Base-by-base conservation (phyloP, 2,797 vertebrate species). In the Synanceia verrucosa region DNA sequence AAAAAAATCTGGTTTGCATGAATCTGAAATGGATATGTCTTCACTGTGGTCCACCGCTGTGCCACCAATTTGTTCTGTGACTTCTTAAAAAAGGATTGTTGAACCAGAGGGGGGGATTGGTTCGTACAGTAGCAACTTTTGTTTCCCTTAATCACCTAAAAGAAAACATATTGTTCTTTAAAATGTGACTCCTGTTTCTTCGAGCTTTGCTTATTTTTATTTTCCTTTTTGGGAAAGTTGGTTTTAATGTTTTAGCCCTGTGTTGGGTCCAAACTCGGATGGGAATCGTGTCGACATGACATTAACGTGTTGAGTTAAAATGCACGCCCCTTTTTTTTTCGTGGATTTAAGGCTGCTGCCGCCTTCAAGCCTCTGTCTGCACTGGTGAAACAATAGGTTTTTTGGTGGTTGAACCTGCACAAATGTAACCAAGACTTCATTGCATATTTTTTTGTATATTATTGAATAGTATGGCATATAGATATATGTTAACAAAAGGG, bases 211-310 rank as follows among this genome's bases (percentile, higher is more conserved):
- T 73, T 57, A 66, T 63, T 86, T 88, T 82, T 85, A 83, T 90
- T 85, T 87, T 88, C 85, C 84, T 70, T 89, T 90, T 88, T 90
- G 76, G 88, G 83, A 86, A 89, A 87, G 82, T 86, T 74, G 33
- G 36, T 86, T 77, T 86, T 81, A 73, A 75, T 81, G 63, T 88
- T 69, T 18, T 80, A 79, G 76, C 79, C 85, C 88, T 28, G 74
- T 88, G 59, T 83, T 78, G 83, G 85, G 88, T 90, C 82, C 79
- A 82, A 56, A 46, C 56, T 56, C 2, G 0, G 36, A 33, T 56
- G 11, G 59, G 31, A 68, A 60, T 18, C 29, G 47, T 61, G 37
- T 59, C 37, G 55, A 76, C 13, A 26, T 50, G n/a, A n/a, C n/a
- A n/a, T n/a, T n/a, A n/a, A n/a, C n/a, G n/a, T n/a, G n/a, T n/a